These are phyloP conservation scores for Heliocidaris tuberculata DNA, from an alignment of 35 echinoderm and acorn worm species.

Conservation along the genomic window DNA sequence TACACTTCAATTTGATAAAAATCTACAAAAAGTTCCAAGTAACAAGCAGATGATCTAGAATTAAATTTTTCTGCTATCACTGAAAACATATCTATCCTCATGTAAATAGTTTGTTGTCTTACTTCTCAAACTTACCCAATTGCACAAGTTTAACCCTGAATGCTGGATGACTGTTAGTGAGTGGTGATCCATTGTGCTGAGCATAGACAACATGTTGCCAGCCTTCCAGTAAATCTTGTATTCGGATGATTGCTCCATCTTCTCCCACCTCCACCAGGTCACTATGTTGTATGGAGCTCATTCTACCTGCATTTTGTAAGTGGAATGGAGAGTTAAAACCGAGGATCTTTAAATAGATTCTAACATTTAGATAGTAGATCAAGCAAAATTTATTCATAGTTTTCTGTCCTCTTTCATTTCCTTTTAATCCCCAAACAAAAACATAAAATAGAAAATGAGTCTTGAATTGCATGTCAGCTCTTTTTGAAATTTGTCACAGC, in stretches of 20 bases:
- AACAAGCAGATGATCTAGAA: neutral
- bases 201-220: conserved; percentile 66
- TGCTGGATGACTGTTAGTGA: conserved; percentile 59
- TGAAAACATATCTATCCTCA: neutral
- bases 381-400: no score
- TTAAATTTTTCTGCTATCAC: neutral
- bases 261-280: conserved; percentile 44
- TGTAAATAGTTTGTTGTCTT: no score
- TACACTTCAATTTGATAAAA: neutral
- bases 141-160: conserved; percentile 80
- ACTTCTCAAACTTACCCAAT: conserved; percentile 58
- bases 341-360: no score
- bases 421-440: no score
- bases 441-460: no score
- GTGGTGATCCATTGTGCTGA: conserved; percentile 48
- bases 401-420: no score
- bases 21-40: neutral
- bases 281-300: conserved; percentile 19
- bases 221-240: conserved; percentile 66
- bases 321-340: neutral
- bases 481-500: no score
- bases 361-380: no score
- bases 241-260: conserved; percentile 54
- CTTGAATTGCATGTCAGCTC: no score
- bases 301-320: neutral